phyloP scores from a whole-genome alignment of 2,888 invertebrate species.

The Disparrhopalites patrizii region DNA sequence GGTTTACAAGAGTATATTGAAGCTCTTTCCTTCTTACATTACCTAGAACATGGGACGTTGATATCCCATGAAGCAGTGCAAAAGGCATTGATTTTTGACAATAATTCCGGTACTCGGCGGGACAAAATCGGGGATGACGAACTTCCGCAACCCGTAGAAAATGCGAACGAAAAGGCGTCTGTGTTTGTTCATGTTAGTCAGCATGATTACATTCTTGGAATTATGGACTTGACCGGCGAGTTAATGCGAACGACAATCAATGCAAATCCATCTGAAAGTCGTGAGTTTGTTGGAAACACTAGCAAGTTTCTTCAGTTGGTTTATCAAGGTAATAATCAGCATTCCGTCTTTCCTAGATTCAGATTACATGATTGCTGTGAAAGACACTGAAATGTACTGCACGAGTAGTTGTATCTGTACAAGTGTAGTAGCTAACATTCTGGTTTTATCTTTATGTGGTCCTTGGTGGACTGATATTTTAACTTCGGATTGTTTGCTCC shows the following conservation, averaged over 20 bases:
- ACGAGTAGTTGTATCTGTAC: too few relatives aligned
- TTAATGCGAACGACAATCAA: slow-evolving; percentile 82
- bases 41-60: slow-evolving; percentile 57
- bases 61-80: slow-evolving; percentile 1
- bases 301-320: slow-evolving; percentile 17
- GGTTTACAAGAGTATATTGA: slow-evolving; percentile 78
- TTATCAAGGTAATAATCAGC: slow-evolving; percentile 18
- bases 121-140: neutral
- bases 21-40: slow-evolving; percentile 72
- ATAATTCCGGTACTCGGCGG: neutral
- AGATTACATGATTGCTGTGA: too few relatives aligned
- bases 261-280: slow-evolving; percentile 1
- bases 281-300: slow-evolving; percentile 8
- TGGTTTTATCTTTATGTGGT: too few relatives aligned
- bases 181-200: slow-evolving; percentile 52
- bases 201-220: slow-evolving; percentile 66
- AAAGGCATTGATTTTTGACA: neutral
- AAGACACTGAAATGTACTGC: too few relatives aligned
- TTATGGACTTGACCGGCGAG: slow-evolving; percentile 85
- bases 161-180: neutral
- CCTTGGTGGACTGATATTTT: too few relatives aligned
- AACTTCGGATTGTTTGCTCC: too few relatives aligned
- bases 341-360: neutral
- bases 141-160: neutral
- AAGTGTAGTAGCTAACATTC: too few relatives aligned